Conservation (phyloP, 2,888 invertebrate species). For the Ochropleura leucogaster region DNA sequence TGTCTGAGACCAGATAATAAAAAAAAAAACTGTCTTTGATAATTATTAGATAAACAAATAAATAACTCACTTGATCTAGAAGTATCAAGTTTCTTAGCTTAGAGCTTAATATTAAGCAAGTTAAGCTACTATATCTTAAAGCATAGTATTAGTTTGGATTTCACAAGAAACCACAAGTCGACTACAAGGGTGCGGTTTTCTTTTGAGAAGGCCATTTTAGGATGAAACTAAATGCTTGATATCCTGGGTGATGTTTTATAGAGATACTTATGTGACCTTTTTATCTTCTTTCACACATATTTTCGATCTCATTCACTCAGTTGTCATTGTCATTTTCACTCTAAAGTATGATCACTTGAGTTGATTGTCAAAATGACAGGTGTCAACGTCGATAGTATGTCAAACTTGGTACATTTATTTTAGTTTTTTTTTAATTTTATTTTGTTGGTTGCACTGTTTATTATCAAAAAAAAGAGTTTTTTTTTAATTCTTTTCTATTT, state of each 20-base stretch:
- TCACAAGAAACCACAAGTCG: slow-evolving; percentile 19
- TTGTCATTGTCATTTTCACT: too few species aligned
- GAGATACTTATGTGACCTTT: background rate
- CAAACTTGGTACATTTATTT: too few species aligned
- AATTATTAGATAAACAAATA: background rate
- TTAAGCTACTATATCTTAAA: background rate
- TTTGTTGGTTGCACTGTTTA: too few species aligned
- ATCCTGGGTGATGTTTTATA: too few species aligned
- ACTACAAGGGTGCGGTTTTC: slow-evolving; percentile 25
- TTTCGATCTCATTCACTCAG: background rate
- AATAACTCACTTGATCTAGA: background rate
- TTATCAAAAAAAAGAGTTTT: too few species aligned
- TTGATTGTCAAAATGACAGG: too few species aligned
- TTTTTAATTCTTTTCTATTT: too few species aligned
- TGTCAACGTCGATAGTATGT: too few species aligned
- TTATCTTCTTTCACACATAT: background rate
- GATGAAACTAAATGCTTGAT: background rate
- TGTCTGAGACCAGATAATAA: too few species aligned
- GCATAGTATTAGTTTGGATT: slow-evolving; percentile 8
- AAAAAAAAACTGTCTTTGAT: too few species aligned
- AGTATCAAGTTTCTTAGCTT: background rate
- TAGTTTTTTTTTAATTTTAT: too few species aligned
- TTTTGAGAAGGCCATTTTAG: background rate
- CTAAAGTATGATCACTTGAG: too few species aligned
- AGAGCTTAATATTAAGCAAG: background rate